Conservation (phyloP, 2,888 invertebrate genomes). For the Biston stratarius region DNA sequence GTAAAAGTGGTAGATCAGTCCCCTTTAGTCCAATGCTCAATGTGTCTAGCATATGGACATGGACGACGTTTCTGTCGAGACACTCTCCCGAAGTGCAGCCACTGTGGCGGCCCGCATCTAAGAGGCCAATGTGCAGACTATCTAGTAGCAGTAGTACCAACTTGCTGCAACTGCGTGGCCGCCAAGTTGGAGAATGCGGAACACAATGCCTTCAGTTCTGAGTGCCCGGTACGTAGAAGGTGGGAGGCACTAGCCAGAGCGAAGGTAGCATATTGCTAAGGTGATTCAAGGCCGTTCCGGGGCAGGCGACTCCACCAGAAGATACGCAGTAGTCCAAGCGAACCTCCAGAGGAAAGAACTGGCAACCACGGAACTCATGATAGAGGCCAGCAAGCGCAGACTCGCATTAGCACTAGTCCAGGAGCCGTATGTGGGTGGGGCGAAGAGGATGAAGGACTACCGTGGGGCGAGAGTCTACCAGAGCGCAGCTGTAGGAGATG, state of each 20-base stretch:
- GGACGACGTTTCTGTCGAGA: background rate
- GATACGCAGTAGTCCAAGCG: background rate
- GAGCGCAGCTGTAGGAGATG: background rate
- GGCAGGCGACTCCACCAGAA: too few relatives aligned
- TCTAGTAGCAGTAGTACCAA: background rate
- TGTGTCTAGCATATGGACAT: background rate
- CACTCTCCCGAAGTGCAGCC: background rate
- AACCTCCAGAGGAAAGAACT: background rate
- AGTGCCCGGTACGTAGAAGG: background rate
- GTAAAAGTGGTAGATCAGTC: background rate
- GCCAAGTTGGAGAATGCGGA: background rate
- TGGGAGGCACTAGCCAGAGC: slow-evolving; percentile 3
- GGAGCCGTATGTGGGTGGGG: slow-evolving; percentile 1
- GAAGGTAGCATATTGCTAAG: slow-evolving; percentile 6
- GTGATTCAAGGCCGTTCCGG: background rate
- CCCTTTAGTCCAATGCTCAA: background rate
- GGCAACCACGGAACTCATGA: background rate
- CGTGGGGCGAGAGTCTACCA: background rate
- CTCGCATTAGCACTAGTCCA: background rate
- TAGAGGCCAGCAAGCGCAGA: background rate
- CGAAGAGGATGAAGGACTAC: background rate
- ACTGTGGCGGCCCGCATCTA: background rate
- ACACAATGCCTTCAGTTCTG: background rate
- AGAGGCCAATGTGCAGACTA: background rate
- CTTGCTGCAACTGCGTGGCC: background rate